Conservation (phyloP, 2,888 invertebrate species). For the Pheosia tremula region DNA sequence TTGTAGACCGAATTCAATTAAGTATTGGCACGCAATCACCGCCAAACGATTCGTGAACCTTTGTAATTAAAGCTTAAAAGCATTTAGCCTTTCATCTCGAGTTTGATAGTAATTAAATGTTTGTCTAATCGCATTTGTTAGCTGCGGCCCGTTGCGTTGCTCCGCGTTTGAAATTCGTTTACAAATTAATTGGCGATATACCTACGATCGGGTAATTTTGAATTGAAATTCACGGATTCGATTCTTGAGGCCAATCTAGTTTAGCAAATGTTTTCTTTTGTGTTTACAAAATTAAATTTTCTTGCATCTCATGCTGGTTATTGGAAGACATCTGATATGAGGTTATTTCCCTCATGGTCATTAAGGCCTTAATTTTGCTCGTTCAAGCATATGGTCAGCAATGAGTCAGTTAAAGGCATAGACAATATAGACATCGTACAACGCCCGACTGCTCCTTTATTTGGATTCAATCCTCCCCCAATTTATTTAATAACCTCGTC, state of each 20-base stretch:
- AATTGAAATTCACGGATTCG: no score
- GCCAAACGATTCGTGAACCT: neutral
- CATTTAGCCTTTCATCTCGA: neutral
- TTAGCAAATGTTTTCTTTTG: no score
- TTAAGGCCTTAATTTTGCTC: no score
- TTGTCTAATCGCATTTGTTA: constrained; percentile 6
- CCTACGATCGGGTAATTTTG: no score
- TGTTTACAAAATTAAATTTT: no score
- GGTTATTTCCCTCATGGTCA: no score
- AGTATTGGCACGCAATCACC: neutral
- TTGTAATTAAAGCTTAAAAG: no score
- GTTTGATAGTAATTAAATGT: constrained; percentile 1
- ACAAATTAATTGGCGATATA: no score
- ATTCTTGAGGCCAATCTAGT: no score
- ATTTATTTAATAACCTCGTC: constrained; percentile 62
- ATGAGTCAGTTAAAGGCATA: neutral
- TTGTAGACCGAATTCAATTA: neutral
- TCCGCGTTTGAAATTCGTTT: neutral
- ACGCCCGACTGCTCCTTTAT: constrained; percentile 38
- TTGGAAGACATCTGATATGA: no score
- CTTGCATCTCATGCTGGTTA: no score
- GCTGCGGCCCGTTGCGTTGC: neutral
- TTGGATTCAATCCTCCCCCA: constrained; percentile 51
- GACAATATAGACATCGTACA: neutral
- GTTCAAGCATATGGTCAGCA: neutral